Conservation (phyloP, 1,140 invertebrate species). For the Habropoda laboriosa region DNA sequence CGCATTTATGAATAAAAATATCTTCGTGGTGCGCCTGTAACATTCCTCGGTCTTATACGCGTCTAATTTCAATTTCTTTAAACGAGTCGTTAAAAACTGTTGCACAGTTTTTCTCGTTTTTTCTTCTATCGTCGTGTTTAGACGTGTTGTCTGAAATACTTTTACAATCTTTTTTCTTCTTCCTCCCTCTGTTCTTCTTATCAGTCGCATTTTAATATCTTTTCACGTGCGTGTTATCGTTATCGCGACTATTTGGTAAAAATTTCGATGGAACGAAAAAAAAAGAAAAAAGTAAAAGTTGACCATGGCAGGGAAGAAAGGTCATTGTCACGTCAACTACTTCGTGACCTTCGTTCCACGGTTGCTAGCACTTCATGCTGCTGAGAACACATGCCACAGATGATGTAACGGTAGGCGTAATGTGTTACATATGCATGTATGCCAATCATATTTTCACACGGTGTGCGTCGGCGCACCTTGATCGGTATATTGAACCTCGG, state of each 20-base stretch:
- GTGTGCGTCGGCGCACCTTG: neutral
- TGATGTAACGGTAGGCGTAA: constrained; percentile 40
- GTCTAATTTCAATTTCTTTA: neutral
- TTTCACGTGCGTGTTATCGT: neutral
- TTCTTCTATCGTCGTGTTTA: neutral
- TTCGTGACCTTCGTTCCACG: constrained; percentile 44
- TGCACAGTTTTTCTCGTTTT: neutral
- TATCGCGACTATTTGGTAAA: neutral
- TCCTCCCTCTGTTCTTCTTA: too few species aligned
- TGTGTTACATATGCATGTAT: constrained; percentile 35
- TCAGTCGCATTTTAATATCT: neutral
- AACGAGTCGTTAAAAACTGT: neutral
- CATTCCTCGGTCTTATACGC: neutral
- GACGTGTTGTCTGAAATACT: too few species aligned
- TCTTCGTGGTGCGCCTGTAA: too few species aligned
- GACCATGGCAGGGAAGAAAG: constrained; percentile 26
- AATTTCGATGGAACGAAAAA: neutral
- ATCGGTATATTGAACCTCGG: constrained; percentile 8
- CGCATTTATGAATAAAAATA: neutral
- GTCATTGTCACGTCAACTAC: constrained; percentile 58
- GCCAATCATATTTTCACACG: constrained; percentile 21
- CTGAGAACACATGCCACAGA: constrained; percentile 31
- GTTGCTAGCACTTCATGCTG: constrained; percentile 35
- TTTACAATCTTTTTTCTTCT: neutral
- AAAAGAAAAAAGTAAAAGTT: neutral